These are phyloP conservation scores for Heliconius congener DNA, from an alignment of 1,140 invertebrate species.

Conservation along the genomic window DNA sequence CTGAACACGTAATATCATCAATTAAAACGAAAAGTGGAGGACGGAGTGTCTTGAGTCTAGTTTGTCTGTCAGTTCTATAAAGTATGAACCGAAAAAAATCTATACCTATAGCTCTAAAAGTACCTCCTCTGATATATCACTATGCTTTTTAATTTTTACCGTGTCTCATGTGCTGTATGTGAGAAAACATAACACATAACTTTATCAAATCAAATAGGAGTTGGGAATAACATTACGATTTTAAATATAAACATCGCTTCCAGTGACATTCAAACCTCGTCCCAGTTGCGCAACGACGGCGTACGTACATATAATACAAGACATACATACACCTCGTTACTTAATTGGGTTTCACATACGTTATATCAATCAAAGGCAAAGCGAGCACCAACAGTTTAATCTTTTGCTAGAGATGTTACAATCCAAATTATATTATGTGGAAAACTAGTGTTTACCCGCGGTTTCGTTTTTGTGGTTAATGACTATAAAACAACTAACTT, in stretches of 20 bases:
- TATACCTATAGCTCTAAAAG: too few species aligned
- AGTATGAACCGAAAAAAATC: too few species aligned
- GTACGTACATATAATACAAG: background rate
- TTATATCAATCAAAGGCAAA: background rate
- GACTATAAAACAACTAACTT: too few species aligned
- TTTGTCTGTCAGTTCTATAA: too few species aligned
- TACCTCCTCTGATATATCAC: too few species aligned
- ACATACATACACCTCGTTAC: background rate
- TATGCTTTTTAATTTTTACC: too few species aligned
- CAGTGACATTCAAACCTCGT: background rate
- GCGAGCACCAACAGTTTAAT: background rate
- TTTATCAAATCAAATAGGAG: background rate
- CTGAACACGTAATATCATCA: too few species aligned
- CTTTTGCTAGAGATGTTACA: background rate
- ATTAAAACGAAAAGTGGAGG: too few species aligned
- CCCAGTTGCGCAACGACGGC: background rate
- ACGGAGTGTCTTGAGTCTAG: too few species aligned
- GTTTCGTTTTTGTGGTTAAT: too few species aligned
- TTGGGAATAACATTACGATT: background rate
- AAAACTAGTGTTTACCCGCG: too few species aligned
- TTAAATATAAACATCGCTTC: background rate
- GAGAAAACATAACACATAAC: background rate
- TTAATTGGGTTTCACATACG: background rate
- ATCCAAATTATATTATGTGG: background rate
- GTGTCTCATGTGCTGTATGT: background rate